A percentile compares a stretch with the other conserved stretches of the same genome.
These are phyloP conservation scores for Brachypodius melanocephalos DNA, from an alignment of 2,113 vertebrate genomes.

Conservation along the genomic window DNA sequence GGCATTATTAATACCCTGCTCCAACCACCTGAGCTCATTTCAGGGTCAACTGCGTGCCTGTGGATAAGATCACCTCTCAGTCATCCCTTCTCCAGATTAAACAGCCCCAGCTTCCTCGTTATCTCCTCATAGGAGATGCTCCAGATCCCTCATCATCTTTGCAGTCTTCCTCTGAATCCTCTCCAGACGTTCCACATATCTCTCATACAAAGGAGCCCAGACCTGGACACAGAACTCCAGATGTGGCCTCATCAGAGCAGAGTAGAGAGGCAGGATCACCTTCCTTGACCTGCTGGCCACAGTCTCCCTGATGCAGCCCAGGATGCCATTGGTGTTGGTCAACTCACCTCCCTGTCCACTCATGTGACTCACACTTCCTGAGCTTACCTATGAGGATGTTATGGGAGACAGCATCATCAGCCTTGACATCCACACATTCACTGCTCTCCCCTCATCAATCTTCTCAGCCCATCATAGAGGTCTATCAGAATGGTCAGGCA, in stretches of 20 bases:
- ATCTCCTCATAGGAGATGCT: background rate
- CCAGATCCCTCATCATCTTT: background rate
- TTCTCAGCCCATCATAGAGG: background rate
- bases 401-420: background rate
- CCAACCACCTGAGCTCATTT: background rate
- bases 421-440: background rate
- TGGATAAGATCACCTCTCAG: background rate
- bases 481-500: background rate
- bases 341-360: background rate
- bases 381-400: background rate
- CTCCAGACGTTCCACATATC: accelerated
- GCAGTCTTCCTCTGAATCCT: background rate
- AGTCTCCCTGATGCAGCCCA: background rate
- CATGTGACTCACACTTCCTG: background rate
- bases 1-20: background rate
- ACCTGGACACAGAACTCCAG: background rate
- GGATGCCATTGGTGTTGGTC: background rate
- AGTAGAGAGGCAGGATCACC: background rate
- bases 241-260: background rate
- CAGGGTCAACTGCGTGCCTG: too few relatives aligned
- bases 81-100: background rate
- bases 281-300: background rate
- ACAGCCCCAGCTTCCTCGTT: background rate
- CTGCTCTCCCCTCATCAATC: background rate
- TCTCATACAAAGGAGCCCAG: background rate